A percentile compares a stretch with the other conserved stretches of the same genome.
These are phyloP conservation scores for Chaetophractus vellerosus DNA, from an alignment of 2,797 vertebrate species.

Conservation along the genomic window DNA sequence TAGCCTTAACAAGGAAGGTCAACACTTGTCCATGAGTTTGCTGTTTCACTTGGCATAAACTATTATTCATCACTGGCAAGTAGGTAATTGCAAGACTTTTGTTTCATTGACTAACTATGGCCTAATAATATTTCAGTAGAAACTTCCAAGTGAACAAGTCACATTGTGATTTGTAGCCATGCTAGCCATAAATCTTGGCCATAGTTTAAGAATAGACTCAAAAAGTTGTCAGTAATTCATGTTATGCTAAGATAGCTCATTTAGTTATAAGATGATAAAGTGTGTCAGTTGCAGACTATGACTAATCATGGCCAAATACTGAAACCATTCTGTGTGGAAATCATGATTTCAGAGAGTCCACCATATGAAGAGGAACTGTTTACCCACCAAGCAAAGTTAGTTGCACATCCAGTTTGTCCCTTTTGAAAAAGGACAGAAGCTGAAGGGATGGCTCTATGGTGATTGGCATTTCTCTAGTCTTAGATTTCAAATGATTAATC, in stretches of 20 bases:
- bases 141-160: constrained; percentile 70
- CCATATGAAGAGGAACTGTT: constrained; percentile 47
- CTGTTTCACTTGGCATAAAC: constrained; percentile 31
- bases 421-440: constrained; percentile 18
- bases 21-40: constrained; percentile 26
- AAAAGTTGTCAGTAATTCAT: constrained; percentile 78
- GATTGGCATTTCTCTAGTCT: constrained; percentile 58
- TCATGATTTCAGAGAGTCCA: constrained; percentile 23
- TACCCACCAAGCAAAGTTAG: not conserved
- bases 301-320: constrained; percentile 58
- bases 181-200: constrained; percentile 75
- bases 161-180: constrained; percentile 74
- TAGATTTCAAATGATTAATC: constrained; percentile 68
- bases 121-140: constrained; percentile 57
- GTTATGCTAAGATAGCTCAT: constrained; percentile 75
- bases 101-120: constrained; percentile 31
- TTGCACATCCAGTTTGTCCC: not conserved
- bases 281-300: constrained; percentile 65
- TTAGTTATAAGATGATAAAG: constrained; percentile 77
- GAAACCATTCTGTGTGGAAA: constrained; percentile 54
- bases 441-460: not conserved
- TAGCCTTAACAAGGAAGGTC: constrained; percentile 34
- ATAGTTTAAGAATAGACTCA: constrained; percentile 66
- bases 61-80: constrained; percentile 30
- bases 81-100: constrained; percentile 68